Base-by-base conservation (phyloP, 2,113 vertebrate species). In the Accipiter cooperii region DNA sequence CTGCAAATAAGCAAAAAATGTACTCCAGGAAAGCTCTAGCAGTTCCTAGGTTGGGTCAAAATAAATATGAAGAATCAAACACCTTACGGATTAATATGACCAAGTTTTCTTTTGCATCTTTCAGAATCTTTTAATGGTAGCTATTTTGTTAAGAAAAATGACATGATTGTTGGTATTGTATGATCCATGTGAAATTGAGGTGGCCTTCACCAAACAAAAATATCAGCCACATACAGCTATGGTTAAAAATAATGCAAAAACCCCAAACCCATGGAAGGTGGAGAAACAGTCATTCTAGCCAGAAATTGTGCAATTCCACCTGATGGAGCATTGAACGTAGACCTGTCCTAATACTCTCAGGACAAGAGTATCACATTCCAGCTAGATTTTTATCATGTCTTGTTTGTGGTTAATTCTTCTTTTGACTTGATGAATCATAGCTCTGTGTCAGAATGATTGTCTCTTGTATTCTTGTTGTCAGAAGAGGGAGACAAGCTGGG, bases 101-200 rank as follows among this genome's bases (percentile, higher is more conserved):
- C 12, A 58, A 70, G 17, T 21, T 60, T 65, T 63, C 21, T 38
- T 63, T 51, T 44, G 17, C 2, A 2, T 47, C 33, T 76, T 91
- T 85, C 47, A 77, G 49, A 79, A 70, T 54, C 44, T 64, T 85
- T 38, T 81, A 54, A 51, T 25, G 36, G 36, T 31, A 84, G 24
- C 8, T 55, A 26, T 65, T 86, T 70, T 71, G 5, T 61, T 78
- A 69, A 86, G 38, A 89, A 87, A 83, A 92, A 49, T 10, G 2
- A 40, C 33, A 25, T 40, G 20, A n/a, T 33, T 68, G 5, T 51
- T 70, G 36, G 25, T 36, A 63, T 14, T 9, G 8, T 24, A 38
- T 5, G 13, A 44, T 18, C 20, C 0, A 0, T 29, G 29, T 47
- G 68, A 84, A 86, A 80, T 8, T 0, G 1, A 80, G 38, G 40